phyloP scores from a whole-genome alignment of 1,140 invertebrate species.

The Zeugodacus cucurbitae region DNA sequence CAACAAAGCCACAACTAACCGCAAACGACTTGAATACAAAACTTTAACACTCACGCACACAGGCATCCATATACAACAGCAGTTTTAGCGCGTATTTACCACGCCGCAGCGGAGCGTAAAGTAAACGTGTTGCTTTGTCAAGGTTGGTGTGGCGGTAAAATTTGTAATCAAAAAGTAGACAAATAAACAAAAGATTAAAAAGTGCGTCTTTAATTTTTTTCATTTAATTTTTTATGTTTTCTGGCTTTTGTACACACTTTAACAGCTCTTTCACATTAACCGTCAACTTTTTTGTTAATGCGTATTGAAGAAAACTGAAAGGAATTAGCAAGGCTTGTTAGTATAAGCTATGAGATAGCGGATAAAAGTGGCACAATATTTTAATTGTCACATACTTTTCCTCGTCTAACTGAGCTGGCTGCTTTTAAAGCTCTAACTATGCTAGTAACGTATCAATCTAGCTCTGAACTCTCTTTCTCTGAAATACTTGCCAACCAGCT shows the following conservation, averaged over 20 bases:
- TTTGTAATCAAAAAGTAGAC: not conserved
- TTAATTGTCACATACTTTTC: no score
- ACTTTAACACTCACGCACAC: not conserved
- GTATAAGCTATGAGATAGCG: no score
- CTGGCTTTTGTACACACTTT: not conserved
- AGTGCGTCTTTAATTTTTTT: not conserved
- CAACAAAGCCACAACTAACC: not conserved
- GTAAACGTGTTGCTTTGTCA: not conserved
- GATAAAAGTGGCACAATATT: no score
- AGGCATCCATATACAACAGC: not conserved
- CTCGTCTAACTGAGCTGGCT: no score
- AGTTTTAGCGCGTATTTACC: not conserved
- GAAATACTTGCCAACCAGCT: no score
- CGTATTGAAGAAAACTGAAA: no score
- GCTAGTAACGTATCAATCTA: no score
- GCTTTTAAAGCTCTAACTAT: no score
- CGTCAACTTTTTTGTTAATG: no score
- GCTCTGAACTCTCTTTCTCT: no score
- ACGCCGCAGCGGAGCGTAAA: not conserved
- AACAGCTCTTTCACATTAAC: not conserved
- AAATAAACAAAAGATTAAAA: no score
- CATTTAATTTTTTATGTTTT: not conserved
- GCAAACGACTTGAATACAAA: not conserved
- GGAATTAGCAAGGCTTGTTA: no score
- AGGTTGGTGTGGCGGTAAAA: not conserved